These are phyloP conservation scores for Thymallus thymallus DNA, from an alignment of 2,113 vertebrate genomes.

Conservation along the genomic window DNA sequence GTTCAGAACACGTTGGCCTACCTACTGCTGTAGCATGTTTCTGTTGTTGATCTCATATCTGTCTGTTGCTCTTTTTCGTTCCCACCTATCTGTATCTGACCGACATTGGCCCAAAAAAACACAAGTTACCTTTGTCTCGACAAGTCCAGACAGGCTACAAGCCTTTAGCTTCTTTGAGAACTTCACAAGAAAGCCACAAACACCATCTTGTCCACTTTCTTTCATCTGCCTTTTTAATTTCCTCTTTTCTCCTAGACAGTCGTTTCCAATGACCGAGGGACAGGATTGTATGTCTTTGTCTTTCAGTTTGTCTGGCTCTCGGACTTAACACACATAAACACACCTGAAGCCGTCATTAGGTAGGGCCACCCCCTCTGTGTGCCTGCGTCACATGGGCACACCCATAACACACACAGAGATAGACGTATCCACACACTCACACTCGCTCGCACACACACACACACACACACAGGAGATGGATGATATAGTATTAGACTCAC, in stretches of 20 bases:
- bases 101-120: background rate
- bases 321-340: constrained; percentile 49
- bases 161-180: constrained; percentile 66
- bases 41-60: background rate
- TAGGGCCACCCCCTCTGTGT: constrained; percentile 54
- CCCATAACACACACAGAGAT: constrained; percentile 59
- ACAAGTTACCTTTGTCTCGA: constrained; percentile 55
- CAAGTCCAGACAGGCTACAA: constrained; percentile 67
- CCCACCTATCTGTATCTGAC: constrained; percentile 2
- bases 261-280: background rate
- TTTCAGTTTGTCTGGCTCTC: constrained; percentile 9
- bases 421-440: constrained; percentile 26
- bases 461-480: constrained; percentile 11
- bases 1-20: constrained; percentile 29
- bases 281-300: constrained; percentile 28
- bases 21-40: background rate
- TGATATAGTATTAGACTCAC: too few species aligned
- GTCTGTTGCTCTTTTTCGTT: constrained; percentile 3
- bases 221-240: constrained; percentile 48
- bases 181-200: constrained; percentile 49
- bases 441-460: constrained; percentile 6
- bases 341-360: constrained; percentile 68
- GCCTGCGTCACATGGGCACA: constrained; percentile 57
- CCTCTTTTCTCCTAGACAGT: background rate
- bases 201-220: constrained; percentile 28